A percentile compares a stretch with the other conserved stretches of the same genome.
Evolutionary conservation across 2,888 invertebrate species (phyloP).

Genomic region (Apoda limacodes): DNA sequence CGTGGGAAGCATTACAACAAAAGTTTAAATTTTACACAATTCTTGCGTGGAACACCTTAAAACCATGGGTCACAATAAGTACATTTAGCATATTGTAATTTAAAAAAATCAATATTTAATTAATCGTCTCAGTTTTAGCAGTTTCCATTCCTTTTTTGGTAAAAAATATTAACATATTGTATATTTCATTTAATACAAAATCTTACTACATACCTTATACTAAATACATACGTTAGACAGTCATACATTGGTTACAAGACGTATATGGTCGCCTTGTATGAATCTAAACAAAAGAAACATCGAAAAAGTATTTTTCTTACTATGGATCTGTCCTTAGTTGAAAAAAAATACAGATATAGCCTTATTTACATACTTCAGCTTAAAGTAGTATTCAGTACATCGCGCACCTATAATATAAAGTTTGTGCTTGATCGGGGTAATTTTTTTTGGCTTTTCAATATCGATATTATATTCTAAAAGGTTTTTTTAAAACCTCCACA

Average conservation of each 20-base stretch:
- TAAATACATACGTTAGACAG: conserved; percentile 44
- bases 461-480: too few relatives aligned
- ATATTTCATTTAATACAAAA: conserved; percentile 63
- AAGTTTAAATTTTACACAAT: too few relatives aligned
- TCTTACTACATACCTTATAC: conserved; percentile 50
- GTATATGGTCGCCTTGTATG: conserved; percentile 26
- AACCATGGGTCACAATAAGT: too few relatives aligned
- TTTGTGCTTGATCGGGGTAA: conserved; percentile 49
- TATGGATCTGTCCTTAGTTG: too few relatives aligned
- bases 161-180: conserved; percentile 26
- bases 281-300: conserved; percentile 23
- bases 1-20: too few relatives aligned
- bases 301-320: too few relatives aligned
- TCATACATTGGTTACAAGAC: conserved; percentile 32
- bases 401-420: conserved; percentile 31
- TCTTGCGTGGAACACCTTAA: too few relatives aligned
- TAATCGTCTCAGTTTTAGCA: not conserved
- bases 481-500: conserved; percentile 35
- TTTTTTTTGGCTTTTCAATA: conserved; percentile 40
- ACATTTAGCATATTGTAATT: too few relatives aligned
- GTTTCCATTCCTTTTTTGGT: not conserved
- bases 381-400: conserved; percentile 22
- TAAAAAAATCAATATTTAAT: too few relatives aligned
- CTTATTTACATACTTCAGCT: too few relatives aligned
- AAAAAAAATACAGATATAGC: too few relatives aligned